These are phyloP conservation scores for Yponomeuta evonymella DNA, from an alignment of 2,888 invertebrate genomes.

Conservation along the genomic window DNA sequence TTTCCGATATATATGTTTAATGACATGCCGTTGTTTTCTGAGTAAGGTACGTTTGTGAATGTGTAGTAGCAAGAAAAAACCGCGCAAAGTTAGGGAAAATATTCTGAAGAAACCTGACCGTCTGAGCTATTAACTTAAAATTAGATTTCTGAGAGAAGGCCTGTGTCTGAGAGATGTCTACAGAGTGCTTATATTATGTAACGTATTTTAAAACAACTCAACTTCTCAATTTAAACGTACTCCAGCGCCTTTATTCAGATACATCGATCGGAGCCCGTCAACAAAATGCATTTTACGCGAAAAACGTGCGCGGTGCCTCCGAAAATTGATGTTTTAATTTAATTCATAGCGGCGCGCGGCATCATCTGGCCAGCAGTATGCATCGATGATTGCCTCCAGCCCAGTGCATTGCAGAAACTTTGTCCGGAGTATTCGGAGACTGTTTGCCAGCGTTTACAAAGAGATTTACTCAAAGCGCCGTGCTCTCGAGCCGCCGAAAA, in stretches of 20 bases:
- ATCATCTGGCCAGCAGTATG: slow-evolving; percentile 1
- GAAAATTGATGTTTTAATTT: neutral
- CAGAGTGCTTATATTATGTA: too few species aligned
- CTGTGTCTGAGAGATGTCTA: too few species aligned
- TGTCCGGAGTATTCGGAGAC: neutral
- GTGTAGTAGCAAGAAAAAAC: too few species aligned
- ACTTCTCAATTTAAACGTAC: neutral
- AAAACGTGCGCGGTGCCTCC: neutral
- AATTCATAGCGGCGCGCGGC: neutral
- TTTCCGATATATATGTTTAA: too few species aligned
- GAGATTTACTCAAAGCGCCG: neutral
- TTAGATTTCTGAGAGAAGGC: too few species aligned
- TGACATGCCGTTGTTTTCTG: too few species aligned
- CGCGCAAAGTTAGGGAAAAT: too few species aligned
- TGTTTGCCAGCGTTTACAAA: neutral
- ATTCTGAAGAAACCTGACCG: too few species aligned
- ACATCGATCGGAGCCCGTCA: neutral
- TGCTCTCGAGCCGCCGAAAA: neutral
- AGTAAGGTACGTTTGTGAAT: too few species aligned
- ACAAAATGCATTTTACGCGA: neutral
- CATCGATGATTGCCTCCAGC: slow-evolving; percentile 2
- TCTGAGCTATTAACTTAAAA: too few species aligned
- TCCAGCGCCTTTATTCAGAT: neutral
- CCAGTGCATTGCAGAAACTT: neutral
- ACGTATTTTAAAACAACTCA: too few species aligned